Evolutionary conservation across 92 coral and sea anemone genomes (phyloP).

Genomic region (Paramuricea clavata): DNA sequence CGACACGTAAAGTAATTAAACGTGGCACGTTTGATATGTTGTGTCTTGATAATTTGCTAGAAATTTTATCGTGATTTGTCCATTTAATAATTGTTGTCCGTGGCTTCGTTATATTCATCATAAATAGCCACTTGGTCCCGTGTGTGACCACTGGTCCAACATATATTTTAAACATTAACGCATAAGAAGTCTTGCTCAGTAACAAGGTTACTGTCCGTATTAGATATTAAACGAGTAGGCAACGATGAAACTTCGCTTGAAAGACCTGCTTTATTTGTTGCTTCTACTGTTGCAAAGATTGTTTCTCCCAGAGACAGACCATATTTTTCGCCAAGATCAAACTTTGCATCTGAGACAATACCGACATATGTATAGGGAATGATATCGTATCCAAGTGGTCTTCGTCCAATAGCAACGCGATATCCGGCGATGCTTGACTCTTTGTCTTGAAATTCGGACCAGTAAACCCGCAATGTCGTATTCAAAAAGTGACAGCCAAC

Average conservation of each 20-base stretch:
- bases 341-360: conserved; percentile 63
- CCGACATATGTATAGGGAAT: conserved; percentile 65
- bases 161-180: conserved; percentile 62
- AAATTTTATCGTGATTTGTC: too few relatives aligned
- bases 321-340: conserved; percentile 43
- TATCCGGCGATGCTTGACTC: conserved; percentile 82
- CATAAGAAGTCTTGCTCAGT: conserved; percentile 81
- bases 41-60: too few relatives aligned
- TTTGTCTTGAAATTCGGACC: conserved; percentile 83
- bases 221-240: conserved; percentile 88
- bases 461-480: conserved; percentile 85
- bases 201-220: conserved; percentile 54
- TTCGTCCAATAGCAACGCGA: conserved; percentile 75
- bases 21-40: too few relatives aligned
- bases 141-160: too few relatives aligned
- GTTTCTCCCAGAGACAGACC: conserved; percentile 77
- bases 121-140: too few relatives aligned
- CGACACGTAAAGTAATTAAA: too few relatives aligned
- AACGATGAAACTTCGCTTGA: conserved; percentile 69
- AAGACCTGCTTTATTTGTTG: conserved; percentile 84
- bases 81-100: too few relatives aligned
- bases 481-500: conserved; percentile 86
- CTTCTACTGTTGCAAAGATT: conserved; percentile 78
- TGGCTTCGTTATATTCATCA: too few relatives aligned
- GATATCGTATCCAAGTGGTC: conserved; percentile 60